Percentiles rank a stretch among this genome's conserved stretches.
phyloP scores from a whole-genome alignment of 1,140 invertebrate species.

The Brachionus calyciflorus region DNA sequence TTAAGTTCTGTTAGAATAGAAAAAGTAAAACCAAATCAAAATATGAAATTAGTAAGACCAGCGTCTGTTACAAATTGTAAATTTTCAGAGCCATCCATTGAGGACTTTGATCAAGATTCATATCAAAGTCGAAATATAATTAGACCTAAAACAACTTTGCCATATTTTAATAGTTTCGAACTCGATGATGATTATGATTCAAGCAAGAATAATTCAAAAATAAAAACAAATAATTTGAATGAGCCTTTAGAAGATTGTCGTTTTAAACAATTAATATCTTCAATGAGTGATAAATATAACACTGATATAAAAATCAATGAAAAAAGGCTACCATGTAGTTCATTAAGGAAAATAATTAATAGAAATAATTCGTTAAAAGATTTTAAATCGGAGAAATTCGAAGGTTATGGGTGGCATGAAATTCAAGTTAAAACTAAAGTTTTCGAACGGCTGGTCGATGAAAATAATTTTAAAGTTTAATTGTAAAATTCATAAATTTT shows the following conservation, averaged over 20 bases:
- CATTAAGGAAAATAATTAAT: not conserved
- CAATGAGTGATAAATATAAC: not conserved
- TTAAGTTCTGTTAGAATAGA: not conserved
- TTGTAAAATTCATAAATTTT: too few relatives aligned
- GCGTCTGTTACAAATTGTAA: not conserved
- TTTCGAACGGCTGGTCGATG: not conserved
- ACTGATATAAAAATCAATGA: not conserved
- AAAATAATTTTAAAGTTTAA: too few relatives aligned
- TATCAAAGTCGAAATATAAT: not conserved
- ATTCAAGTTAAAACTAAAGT: constrained; percentile 7
- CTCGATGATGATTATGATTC: not conserved
- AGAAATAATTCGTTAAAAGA: not conserved
- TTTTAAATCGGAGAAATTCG: constrained; percentile 1
- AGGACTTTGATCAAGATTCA: not conserved
- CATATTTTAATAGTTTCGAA: not conserved
- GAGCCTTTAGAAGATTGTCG: not conserved
- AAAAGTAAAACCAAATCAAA: not conserved
- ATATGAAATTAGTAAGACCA: not conserved
- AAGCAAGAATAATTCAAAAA: too few relatives aligned
- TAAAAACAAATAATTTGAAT: not conserved
- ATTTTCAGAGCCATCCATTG: not conserved
- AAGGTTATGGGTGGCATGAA: not conserved
- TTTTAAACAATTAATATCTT: not conserved
- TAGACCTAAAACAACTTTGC: not conserved
- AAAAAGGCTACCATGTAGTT: not conserved